These are phyloP conservation scores for Clarias fuscus DNA, from an alignment of 2,797 vertebrate species.

Conservation along the genomic window DNA sequence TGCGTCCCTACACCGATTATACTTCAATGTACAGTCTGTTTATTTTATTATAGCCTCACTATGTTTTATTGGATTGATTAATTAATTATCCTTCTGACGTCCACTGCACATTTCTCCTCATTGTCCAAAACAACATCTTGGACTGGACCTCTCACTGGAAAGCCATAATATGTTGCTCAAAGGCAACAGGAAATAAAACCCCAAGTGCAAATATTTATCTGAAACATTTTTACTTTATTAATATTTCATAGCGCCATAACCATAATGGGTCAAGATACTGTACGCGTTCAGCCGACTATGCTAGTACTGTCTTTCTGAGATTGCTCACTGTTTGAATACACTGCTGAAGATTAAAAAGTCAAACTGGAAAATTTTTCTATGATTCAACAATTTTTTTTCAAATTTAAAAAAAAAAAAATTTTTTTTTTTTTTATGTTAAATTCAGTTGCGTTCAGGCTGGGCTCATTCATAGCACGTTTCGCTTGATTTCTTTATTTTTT, in stretches of 20 bases:
- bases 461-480: background rate
- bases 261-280: background rate
- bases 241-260: background rate
- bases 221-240: background rate
- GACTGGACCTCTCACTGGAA: background rate
- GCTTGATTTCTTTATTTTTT: background rate
- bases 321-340: background rate
- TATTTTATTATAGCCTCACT: background rate
- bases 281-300: background rate
- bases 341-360: background rate
- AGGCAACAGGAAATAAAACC: background rate
- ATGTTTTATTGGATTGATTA: background rate
- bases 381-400: background rate
- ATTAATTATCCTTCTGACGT: background rate
- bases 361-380: background rate
- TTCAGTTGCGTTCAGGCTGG: background rate
- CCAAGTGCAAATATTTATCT: constrained; percentile 3
- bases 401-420: too few species aligned
- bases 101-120: background rate
- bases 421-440: background rate
- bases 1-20: background rate
- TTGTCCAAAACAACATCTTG: background rate
- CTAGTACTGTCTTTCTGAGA: background rate
- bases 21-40: background rate
- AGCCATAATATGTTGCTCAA: background rate